Conservation (phyloP, 2,888 invertebrate genomes). For the Eilema caniola region DNA sequence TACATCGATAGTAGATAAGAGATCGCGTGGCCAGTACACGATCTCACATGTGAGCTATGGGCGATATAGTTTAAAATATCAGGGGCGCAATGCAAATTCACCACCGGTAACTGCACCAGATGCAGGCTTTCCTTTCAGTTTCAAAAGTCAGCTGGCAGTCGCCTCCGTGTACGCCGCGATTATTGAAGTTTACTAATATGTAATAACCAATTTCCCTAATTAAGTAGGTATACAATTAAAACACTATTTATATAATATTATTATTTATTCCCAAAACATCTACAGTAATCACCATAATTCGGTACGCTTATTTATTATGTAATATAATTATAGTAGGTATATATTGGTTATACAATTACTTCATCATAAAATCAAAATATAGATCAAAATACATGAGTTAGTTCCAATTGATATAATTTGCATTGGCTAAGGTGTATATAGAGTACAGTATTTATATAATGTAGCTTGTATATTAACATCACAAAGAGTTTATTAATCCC, state of each 20-base stretch:
- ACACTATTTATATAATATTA: constrained; percentile 21
- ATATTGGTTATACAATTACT: constrained; percentile 27
- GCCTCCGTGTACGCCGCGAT: too few species aligned
- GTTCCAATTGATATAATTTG: constrained; percentile 2
- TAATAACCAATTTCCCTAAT: background rate
- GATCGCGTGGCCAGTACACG: too few species aligned
- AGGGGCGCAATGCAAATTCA: too few species aligned
- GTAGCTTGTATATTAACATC: background rate
- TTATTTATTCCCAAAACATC: constrained; percentile 47
- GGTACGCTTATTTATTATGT: constrained; percentile 41
- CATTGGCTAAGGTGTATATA: background rate
- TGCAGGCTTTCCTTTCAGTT: too few species aligned
- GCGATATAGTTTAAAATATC: too few species aligned
- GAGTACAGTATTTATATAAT: background rate
- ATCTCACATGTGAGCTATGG: too few species aligned
- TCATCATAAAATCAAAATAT: constrained; percentile 22
- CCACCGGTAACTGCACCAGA: too few species aligned
- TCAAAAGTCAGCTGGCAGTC: too few species aligned
- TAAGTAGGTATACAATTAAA: constrained; percentile 6
- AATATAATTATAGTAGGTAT: constrained; percentile 25
- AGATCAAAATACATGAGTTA: constrained; percentile 18
- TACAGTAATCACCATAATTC: constrained; percentile 42
- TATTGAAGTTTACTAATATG: too few species aligned
- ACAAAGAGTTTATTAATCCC: too few species aligned
- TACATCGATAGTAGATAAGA: too few species aligned